These are phyloP conservation scores for Octonoba sinensis DNA, from an alignment of 2,888 invertebrate species.

Conservation along the genomic window DNA sequence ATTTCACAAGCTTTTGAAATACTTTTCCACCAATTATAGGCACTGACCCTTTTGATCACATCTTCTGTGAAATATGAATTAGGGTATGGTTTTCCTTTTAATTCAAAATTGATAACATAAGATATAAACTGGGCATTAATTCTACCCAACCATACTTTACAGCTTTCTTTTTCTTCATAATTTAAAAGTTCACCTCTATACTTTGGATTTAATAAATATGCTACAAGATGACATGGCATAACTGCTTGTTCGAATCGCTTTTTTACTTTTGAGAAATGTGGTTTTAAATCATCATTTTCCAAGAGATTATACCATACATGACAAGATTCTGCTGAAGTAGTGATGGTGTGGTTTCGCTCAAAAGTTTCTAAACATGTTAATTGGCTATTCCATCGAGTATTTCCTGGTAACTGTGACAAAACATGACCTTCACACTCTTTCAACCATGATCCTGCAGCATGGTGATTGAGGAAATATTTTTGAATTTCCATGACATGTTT, in stretches of 20 bases:
- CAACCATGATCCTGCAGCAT: too few species aligned
- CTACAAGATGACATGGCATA: neutral
- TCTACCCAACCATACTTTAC: neutral
- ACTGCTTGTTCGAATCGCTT: slow-evolving; percentile 1
- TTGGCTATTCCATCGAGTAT: too few species aligned
- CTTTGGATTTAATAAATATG: slow-evolving; percentile 7
- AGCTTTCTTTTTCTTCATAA: neutral
- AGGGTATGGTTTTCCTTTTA: neutral
- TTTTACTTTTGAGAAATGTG: neutral
- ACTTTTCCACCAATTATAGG: slow-evolving; percentile 1
- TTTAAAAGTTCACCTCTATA: slow-evolving; percentile 10
- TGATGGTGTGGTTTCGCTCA: too few species aligned
- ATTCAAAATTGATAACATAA: neutral
- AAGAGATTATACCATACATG: too few species aligned
- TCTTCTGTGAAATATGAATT: neutral
- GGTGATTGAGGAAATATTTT: too few species aligned
- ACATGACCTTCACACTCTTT: too few species aligned
- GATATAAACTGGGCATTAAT: neutral
- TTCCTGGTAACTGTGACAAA: too few species aligned
- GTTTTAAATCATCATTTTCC: neutral
- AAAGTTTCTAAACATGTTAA: too few species aligned
- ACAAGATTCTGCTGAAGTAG: neutral
- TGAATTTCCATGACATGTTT: too few species aligned
- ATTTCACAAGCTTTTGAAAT: neutral
- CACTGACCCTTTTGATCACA: neutral